These are phyloP conservation scores for Aphis craccivora DNA, from an alignment of 1,140 invertebrate species.

Conservation along the genomic window DNA sequence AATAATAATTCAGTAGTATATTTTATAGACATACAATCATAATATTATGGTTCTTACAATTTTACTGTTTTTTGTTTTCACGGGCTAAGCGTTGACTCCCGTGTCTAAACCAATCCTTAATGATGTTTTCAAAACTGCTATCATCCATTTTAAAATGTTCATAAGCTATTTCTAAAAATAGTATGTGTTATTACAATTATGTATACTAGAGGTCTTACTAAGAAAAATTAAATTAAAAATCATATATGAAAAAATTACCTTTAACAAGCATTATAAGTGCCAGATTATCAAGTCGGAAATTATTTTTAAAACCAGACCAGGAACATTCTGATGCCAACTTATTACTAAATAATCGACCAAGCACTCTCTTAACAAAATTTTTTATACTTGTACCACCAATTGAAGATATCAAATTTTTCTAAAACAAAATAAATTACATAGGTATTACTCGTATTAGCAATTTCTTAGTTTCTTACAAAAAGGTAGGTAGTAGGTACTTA, in stretches of 20 bases:
- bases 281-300: neutral
- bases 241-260: neutral
- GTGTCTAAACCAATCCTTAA: neutral
- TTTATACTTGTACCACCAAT: neutral
- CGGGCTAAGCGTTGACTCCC: neutral
- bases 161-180: neutral
- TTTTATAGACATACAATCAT: too few species aligned
- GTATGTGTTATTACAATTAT: neutral
- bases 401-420: neutral
- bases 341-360: neutral
- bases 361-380: neutral
- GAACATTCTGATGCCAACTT: neutral
- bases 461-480: neutral
- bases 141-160: neutral
- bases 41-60: too few species aligned
- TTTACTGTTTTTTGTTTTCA: neutral
- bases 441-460: neutral
- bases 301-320: neutral
- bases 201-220: neutral
- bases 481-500: neutral
- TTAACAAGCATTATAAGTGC: neutral
- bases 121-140: neutral
- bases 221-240: too few species aligned
- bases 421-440: neutral
- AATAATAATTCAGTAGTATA: too few species aligned